These are phyloP conservation scores for honey bee (Apis mellifera) DNA, from an alignment of 1,140 invertebrate species.

Conservation along the genomic window DNA sequence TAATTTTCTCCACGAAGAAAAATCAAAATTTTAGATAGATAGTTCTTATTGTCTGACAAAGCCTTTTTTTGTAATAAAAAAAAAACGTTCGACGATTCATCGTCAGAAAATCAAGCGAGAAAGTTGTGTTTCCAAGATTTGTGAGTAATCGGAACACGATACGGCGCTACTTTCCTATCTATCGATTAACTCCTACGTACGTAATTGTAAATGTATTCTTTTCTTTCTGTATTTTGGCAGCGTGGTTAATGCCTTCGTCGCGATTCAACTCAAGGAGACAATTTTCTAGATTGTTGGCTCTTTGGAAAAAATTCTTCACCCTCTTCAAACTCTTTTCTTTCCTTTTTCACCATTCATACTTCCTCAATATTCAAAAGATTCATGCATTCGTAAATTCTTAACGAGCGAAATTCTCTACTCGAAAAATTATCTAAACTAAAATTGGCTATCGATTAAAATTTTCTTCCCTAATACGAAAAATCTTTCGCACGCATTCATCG, in stretches of 20 bases:
- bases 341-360: not conserved
- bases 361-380: not conserved
- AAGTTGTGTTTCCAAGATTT: not conserved
- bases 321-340: not conserved
- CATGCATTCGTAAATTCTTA: not conserved
- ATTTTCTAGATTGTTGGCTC: not conserved
- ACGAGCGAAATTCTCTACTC: not conserved
- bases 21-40: not conserved
- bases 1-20: not conserved
- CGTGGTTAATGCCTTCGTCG: slow-evolving; percentile 21
- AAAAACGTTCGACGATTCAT: not conserved
- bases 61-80: not conserved
- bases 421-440: too few relatives aligned
- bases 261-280: not conserved
- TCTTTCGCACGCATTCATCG: not conserved
- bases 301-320: not conserved
- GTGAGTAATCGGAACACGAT: slow-evolving; percentile 8
- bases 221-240: slow-evolving; percentile 20
- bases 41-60: not conserved
- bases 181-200: slow-evolving; percentile 40
- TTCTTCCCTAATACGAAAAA: too few relatives aligned
- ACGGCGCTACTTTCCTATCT: slow-evolving; percentile 30
- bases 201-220: slow-evolving; percentile 27
- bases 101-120: too few relatives aligned
- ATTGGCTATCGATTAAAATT: too few relatives aligned